Evolutionary conservation across 2,113 vertebrate genomes (phyloP).

Genomic region (Cyprinodon tularosa): DNA sequence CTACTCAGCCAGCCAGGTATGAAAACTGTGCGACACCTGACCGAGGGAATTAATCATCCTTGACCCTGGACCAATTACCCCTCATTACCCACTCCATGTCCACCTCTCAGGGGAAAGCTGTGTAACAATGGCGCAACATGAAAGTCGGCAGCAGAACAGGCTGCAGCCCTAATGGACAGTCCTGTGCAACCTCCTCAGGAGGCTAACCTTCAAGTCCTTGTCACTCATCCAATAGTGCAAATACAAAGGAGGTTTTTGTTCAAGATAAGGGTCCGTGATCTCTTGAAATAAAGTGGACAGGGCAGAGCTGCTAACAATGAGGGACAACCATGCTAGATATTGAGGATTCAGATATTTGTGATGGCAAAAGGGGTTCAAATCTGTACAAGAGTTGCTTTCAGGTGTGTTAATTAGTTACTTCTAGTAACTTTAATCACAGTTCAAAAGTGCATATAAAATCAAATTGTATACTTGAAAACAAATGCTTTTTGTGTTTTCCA

Average conservation of each 20-base stretch:
- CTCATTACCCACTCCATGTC: constrained; percentile 75
- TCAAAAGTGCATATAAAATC: neutral
- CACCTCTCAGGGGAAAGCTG: constrained; percentile 62
- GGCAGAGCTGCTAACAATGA: constrained; percentile 23
- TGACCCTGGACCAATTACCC: constrained; percentile 82
- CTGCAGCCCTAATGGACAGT: constrained; percentile 66
- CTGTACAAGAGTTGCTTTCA: neutral
- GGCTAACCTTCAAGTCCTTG: constrained; percentile 68
- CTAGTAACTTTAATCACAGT: neutral
- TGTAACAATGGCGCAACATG: constrained; percentile 72
- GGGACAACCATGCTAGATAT: constrained; percentile 15
- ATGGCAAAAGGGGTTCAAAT: constrained; percentile 1
- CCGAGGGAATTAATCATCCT: constrained; percentile 83
- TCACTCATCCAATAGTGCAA: constrained; percentile 52
- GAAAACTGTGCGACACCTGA: constrained; percentile 73
- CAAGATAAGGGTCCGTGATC: constrained; percentile 54
- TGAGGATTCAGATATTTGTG: constrained; percentile 6
- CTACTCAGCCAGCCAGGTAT: constrained; percentile 66
- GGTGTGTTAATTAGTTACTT: neutral
- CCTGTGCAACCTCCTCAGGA: constrained; percentile 55
- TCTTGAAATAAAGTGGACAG: constrained; percentile 53
- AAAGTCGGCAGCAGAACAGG: constrained; percentile 64
- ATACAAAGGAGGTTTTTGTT: constrained; percentile 74
- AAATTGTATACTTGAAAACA: neutral
- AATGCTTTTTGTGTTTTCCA: neutral